Evolutionary conservation across 2,113 vertebrate genomes (phyloP).

Genomic region (Hydropotes inermis): DNA sequence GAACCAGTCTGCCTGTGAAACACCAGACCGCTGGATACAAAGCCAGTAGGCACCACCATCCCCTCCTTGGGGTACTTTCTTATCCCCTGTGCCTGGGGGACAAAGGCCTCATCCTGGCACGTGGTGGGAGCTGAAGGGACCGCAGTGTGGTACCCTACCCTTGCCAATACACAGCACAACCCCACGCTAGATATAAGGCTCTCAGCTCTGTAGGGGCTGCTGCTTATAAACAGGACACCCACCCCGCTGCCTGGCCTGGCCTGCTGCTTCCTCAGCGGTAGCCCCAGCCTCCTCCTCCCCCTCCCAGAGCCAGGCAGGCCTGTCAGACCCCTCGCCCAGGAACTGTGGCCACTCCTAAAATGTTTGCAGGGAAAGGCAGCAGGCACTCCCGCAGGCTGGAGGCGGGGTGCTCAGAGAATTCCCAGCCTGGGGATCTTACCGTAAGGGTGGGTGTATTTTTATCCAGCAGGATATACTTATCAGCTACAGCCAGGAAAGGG

Average conservation of each 20-base stretch:
- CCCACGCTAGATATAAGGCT: not conserved
- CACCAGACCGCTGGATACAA: not conserved
- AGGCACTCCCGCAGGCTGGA: not conserved
- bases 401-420: slow-evolving; percentile 34
- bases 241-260: not conserved
- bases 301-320: fast-evolving
- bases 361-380: not conserved
- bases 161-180: fast-evolving
- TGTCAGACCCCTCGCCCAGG: not conserved
- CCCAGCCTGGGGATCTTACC: slow-evolving; percentile 61
- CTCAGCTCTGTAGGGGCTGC: not conserved
- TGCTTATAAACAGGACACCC: no score
- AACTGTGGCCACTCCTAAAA: not conserved
- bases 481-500: slow-evolving; percentile 72
- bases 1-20: not conserved
- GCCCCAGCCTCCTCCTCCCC: not conserved
- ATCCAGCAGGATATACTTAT: slow-evolving; percentile 78
- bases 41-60: not conserved
- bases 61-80: not conserved
- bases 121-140: not conserved
- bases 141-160: fast-evolving
- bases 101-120: not conserved
- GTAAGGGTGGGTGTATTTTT: slow-evolving; percentile 77
- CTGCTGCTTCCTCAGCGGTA: not conserved
- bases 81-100: not conserved